Conservation (phyloP, 2,113 vertebrate genomes). For the Mormoops blainvillei region DNA sequence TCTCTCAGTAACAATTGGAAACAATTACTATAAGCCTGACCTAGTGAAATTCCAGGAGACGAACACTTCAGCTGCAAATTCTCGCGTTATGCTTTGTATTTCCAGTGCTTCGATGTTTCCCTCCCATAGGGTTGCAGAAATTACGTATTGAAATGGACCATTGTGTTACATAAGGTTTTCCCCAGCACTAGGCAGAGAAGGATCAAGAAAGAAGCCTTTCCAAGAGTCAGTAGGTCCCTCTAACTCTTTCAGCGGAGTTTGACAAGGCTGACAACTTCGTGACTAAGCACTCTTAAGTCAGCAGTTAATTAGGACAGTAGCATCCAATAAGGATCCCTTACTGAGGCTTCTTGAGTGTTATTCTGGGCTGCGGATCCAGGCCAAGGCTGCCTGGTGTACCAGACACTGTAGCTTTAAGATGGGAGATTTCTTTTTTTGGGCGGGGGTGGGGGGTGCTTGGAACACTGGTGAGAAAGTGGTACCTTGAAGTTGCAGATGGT, state of each 20-base stretch:
- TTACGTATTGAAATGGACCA: background rate
- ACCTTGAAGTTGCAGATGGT: background rate
- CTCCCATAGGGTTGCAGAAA: background rate
- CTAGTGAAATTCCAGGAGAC: background rate
- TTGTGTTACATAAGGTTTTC: constrained; percentile 39
- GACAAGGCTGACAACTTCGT: constrained; percentile 23
- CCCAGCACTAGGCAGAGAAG: background rate
- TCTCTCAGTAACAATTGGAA: background rate
- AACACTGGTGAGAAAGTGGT: background rate
- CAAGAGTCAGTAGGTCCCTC: background rate
- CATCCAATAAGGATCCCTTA: background rate
- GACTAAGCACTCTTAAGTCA: constrained; percentile 51
- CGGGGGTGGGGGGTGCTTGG: background rate
- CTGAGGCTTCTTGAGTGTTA: background rate
- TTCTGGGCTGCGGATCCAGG: background rate
- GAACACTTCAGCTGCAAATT: background rate
- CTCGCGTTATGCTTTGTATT: background rate
- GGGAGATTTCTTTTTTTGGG: background rate
- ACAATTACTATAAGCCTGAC: background rate
- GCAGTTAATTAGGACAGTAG: background rate
- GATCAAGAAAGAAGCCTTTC: background rate
- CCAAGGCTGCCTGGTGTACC: background rate
- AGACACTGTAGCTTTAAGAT: background rate
- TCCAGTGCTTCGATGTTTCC: background rate
- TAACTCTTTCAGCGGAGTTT: background rate